Base-by-base conservation (phyloP, 2,797 vertebrate species). In the Sebastes diaconus region DNA sequence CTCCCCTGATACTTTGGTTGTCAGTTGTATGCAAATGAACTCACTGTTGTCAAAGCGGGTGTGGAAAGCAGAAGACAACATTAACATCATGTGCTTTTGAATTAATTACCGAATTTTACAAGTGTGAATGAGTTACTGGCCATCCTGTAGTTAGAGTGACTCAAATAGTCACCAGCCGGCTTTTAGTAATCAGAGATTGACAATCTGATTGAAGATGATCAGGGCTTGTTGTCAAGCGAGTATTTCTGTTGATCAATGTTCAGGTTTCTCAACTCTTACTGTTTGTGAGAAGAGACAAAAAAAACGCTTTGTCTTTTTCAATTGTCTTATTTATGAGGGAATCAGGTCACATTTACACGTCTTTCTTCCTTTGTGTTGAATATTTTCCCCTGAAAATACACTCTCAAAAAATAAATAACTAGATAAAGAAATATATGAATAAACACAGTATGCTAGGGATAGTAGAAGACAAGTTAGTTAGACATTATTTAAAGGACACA, bases 11-110 rank as follows among this genome's bases (percentile, higher is more conserved):
- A 64, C 59, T 22, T 20, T 46, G 29, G 12, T 22, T 77, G 16
- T 65, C 71, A 32, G n/a, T 25, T 77, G 27, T 65, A 78, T 88
- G 79, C 29, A 81, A 84, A 91, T 83, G 0, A 60, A 10, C 22
- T 67, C 18, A 11, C 6, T 72, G 22, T 52, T 14, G 57, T 77
- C 34, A 82, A 34, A 52, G 57, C 4, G 3, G 72, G 10, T 12
- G 24, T 64, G 13, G 36, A 69, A 55, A 66, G 67, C n/a, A 34
- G 68, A 32, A 64, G 24, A 78, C 50, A 52, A 20, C 29, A 68
- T 58, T 8, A 59, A 52, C 46, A 39, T 29, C 8, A 66, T 20
- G 36, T 32, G 59, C 46, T 63, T 25, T 2, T 67, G 16, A 77
- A 27, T 30, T 3, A 59, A 61, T 60, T 4, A 50, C 13, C 58